Evolutionary conservation across 2,797 vertebrate genomes (phyloP).

Genomic region (Allobates femoralis): DNA sequence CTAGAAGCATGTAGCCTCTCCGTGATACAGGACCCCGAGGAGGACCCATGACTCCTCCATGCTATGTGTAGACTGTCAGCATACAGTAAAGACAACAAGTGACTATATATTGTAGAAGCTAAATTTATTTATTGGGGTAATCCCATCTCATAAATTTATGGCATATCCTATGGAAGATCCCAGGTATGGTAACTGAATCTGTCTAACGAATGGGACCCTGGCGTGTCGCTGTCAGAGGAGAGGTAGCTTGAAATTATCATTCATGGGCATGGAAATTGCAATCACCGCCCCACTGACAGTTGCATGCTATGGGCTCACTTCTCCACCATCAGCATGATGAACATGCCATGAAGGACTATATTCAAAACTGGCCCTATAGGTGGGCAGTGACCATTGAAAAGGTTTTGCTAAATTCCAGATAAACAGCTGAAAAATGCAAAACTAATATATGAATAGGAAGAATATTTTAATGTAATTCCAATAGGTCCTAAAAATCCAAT

Average conservation of each 20-base stretch:
- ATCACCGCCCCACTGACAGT: too few species aligned
- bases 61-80: neutral
- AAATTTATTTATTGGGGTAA: neutral
- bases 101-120: neutral
- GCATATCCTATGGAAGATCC: too few species aligned
- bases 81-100: neutral
- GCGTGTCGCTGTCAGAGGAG: too few species aligned
- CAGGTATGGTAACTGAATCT: too few species aligned
- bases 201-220: too few species aligned
- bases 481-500: neutral
- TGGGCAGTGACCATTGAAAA: neutral
- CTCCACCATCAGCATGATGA: too few species aligned
- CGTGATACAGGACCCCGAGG: too few species aligned
- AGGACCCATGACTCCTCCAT: neutral
- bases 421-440: neutral
- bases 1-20: neutral
- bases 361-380: neutral
- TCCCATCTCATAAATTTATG: too few species aligned
- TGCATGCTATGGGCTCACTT: too few species aligned
- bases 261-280: too few species aligned
- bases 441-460: neutral
- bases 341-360: neutral
- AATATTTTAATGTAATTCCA: neutral
- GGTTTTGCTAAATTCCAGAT: neutral
- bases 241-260: too few species aligned